A percentile compares a stretch with the other conserved stretches of the same genome.
phyloP scores from a whole-genome alignment of 2,797 vertebrate genomes.

The Apogon talboti region DNA sequence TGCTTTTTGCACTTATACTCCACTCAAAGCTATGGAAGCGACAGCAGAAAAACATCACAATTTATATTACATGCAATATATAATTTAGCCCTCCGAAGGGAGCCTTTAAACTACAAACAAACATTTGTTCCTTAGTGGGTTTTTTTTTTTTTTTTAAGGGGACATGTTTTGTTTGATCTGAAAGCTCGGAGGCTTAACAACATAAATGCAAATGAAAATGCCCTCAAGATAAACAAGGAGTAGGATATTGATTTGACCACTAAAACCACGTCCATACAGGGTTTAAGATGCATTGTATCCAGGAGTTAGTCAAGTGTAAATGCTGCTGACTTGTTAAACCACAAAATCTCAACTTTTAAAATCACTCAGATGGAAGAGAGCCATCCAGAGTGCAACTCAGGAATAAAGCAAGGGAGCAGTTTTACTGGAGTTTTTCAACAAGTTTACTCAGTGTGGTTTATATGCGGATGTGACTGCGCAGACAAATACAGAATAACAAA shows the following conservation, averaged over 20 bases:
- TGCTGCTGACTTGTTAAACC: conserved; percentile 19
- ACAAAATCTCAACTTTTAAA: conserved; percentile 12
- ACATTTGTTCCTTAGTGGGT: too few species aligned
- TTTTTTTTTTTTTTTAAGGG: neutral
- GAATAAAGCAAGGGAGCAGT: too few species aligned
- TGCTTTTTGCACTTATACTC: too few species aligned
- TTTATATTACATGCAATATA: too few species aligned
- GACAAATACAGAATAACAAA: neutral
- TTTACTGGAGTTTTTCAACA: conserved; percentile 3
- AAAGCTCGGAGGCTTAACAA: neutral
- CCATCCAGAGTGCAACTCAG: neutral
- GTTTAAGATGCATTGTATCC: conserved; percentile 8
- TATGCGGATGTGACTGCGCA: neutral
- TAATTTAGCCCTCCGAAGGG: too few species aligned
- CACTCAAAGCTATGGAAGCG: too few species aligned
- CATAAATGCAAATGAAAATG: neutral
- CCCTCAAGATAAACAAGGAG: conserved; percentile 1
- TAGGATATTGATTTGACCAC: conserved; percentile 31
- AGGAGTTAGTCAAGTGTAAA: conserved; percentile 28
- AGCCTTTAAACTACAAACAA: too few species aligned
- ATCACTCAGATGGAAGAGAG: conserved; percentile 8
- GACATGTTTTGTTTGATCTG: neutral
- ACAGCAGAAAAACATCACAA: too few species aligned
- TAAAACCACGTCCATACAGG: conserved; percentile 8
- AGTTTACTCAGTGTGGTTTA: conserved; percentile 1